A percentile compares a stretch with the other conserved stretches of the same genome.
Conservation (phyloP, 2,797 vertebrate species). For the Sarcophilus harrisii region DNA sequence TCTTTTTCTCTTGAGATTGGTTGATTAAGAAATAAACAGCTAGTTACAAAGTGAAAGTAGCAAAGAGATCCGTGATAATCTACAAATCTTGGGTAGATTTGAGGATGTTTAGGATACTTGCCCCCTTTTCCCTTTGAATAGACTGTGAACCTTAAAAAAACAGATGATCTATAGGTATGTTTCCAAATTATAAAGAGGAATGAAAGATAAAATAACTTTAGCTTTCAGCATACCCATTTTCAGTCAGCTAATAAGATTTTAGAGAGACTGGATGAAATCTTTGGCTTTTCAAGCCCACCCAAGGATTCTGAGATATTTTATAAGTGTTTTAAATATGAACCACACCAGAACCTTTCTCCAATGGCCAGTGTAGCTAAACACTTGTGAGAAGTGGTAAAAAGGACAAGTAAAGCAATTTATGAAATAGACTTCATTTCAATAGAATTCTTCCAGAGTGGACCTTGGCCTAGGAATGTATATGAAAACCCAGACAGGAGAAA, state of each 20-base stretch:
- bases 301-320: neutral
- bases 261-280: neutral
- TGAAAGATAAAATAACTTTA: neutral
- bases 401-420: neutral
- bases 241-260: neutral
- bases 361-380: neutral
- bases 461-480: neutral
- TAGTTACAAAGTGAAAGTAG: neutral
- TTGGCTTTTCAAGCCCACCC: neutral
- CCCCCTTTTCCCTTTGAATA: neutral
- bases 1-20: neutral
- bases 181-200: neutral
- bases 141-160: neutral
- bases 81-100: neutral
- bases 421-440: neutral
- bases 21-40: neutral
- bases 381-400: neutral
- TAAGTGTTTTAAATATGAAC: neutral
- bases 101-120: neutral
- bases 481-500: neutral
- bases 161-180: neutral
- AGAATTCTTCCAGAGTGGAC: neutral
- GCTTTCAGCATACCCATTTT: neutral
- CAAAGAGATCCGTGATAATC: neutral
- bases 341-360: neutral